Conservation (phyloP, 1,140 invertebrate genomes). For the Helicoverpa armigera region DNA sequence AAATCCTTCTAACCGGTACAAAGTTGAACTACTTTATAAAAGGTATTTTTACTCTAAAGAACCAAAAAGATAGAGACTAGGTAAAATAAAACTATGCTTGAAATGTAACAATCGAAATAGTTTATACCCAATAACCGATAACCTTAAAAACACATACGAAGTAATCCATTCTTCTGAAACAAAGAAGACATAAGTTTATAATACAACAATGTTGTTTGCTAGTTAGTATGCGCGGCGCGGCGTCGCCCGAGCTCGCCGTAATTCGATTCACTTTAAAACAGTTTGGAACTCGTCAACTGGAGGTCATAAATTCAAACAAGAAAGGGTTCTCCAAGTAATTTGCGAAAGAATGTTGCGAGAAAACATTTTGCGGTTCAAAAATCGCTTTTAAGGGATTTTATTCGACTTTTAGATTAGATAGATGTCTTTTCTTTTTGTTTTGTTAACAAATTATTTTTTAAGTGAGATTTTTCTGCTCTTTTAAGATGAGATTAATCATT, state of each 20-base stretch:
- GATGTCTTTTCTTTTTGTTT: neutral
- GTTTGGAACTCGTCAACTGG: slow-evolving; percentile 37
- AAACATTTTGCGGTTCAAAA: slow-evolving; percentile 10
- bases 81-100: too few relatives aligned
- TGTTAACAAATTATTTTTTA: neutral
- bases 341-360: slow-evolving; percentile 32
- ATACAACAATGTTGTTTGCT: slow-evolving; percentile 4
- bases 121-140: neutral
- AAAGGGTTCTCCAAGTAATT: slow-evolving; percentile 37
- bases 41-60: too few relatives aligned
- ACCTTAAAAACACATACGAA: neutral
- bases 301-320: slow-evolving; percentile 39
- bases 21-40: too few relatives aligned
- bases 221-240: slow-evolving; percentile 20
- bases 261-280: slow-evolving; percentile 39
- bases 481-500: too few relatives aligned
- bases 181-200: neutral
- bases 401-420: neutral
- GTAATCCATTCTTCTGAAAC: neutral
- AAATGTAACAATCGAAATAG: neutral
- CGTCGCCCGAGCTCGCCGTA: slow-evolving; percentile 14
- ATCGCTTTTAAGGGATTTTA: neutral
- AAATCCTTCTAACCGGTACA: too few relatives aligned
- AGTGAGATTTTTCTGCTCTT: too few relatives aligned
- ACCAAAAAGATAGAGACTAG: too few relatives aligned